Conservation (phyloP, 2,113 vertebrate species). For the Pseudopodoces humilis region DNA sequence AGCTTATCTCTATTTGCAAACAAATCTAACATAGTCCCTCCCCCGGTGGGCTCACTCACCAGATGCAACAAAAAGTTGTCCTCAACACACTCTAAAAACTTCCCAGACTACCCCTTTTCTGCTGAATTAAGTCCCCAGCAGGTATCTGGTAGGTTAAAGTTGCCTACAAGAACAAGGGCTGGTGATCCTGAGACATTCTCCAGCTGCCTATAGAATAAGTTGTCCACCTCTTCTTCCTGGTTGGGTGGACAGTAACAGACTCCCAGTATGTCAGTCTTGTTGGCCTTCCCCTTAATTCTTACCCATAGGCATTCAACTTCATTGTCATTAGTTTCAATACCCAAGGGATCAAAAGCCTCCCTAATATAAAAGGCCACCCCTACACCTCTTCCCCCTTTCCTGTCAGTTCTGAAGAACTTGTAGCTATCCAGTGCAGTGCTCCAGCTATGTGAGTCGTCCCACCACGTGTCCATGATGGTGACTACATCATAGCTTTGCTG, state of each 20-base stretch:
- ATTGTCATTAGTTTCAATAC: not conserved
- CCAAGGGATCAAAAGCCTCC: not conserved
- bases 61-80: not conserved
- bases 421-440: not conserved
- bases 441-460: not conserved
- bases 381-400: not conserved
- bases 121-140: too few species aligned
- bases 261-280: too few species aligned
- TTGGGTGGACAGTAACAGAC: too few species aligned
- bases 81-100: not conserved
- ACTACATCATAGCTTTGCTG: too few species aligned
- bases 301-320: not conserved
- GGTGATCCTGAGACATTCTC: too few species aligned
- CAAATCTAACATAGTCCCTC: not conserved
- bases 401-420: not conserved
- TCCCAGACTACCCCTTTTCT: not conserved
- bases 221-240: too few species aligned
- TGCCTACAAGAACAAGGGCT: too few species aligned
- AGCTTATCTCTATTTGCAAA: not conserved
- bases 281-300: not conserved
- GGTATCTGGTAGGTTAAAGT: too few species aligned
- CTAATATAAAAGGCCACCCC: too few species aligned
- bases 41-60: not conserved
- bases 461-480: rapidly evolving
- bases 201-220: too few species aligned